phyloP scores from a whole-genome alignment of 2,113 vertebrate species.

The Zosterops japonicus region DNA sequence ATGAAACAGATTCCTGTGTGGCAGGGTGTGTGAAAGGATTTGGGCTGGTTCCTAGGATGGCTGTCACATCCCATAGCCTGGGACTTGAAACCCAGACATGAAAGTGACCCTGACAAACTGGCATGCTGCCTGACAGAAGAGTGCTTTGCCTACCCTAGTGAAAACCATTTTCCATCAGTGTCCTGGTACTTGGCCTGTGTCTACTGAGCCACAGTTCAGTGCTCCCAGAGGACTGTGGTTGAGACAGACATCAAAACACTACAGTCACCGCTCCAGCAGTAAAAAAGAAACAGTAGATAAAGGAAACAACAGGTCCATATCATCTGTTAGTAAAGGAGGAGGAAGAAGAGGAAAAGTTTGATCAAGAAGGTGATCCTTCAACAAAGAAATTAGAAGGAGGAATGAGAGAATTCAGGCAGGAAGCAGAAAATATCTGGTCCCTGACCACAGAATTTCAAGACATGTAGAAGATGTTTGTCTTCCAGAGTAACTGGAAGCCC shows the following conservation, averaged over 20 bases:
- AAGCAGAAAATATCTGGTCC: neutral
- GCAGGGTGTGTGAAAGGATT: neutral
- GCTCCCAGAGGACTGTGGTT: neutral
- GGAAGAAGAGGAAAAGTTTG: neutral
- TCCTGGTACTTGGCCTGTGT: neutral
- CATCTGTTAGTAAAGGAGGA: neutral
- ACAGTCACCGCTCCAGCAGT: neutral
- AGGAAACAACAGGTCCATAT: neutral
- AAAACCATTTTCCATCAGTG: neutral
- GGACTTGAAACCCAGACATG: neutral
- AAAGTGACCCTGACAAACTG: neutral
- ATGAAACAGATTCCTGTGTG: neutral
- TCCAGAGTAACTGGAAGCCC: neutral
- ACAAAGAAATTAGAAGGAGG: neutral
- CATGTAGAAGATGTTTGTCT: neutral
- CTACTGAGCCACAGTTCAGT: neutral
- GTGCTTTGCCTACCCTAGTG: neutral
- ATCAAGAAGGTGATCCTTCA: neutral
- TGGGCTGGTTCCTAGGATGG: neutral
- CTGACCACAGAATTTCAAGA: neutral
- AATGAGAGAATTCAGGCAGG: neutral
- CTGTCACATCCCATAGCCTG: neutral
- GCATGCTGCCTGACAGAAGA: neutral
- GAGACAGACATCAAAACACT: neutral
- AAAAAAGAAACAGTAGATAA: neutral